Conservation (phyloP, 2,113 vertebrate species). For the Megalops atlanticus region DNA sequence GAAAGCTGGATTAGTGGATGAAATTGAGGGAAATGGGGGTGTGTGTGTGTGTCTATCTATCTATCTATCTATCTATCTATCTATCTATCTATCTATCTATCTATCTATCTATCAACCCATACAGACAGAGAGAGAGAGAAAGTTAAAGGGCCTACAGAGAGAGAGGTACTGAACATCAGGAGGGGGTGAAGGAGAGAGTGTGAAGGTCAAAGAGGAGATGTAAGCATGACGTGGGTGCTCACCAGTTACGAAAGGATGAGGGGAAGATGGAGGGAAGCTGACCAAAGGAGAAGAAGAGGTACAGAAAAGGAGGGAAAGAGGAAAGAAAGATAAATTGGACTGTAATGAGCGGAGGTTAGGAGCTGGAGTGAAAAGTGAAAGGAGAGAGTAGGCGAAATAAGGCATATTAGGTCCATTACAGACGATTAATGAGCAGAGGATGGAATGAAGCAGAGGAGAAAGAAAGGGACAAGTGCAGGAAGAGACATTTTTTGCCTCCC, state of each 20-base stretch:
- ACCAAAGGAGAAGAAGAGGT: constrained; percentile 22
- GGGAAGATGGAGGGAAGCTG: constrained; percentile 34
- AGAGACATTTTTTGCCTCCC: constrained; percentile 30
- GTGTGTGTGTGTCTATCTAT: too few relatives aligned
- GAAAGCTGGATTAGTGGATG: constrained; percentile 6
- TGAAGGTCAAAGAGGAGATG: constrained; percentile 20
- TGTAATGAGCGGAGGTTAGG: neutral
- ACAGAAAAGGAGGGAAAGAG: constrained; percentile 24
- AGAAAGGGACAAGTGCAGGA: constrained; percentile 12
- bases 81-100: too few relatives aligned
- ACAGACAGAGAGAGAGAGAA: constrained; percentile 41
- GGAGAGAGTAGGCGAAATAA: constrained; percentile 19
- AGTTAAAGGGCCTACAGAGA: neutral
- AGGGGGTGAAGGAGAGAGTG: constrained; percentile 5
- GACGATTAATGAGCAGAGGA: constrained; percentile 36
- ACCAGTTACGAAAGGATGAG: constrained; percentile 20
- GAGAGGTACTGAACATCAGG: neutral
- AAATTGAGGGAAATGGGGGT: neutral
- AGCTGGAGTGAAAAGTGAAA: neutral
- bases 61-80: too few relatives aligned
- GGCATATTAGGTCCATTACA: constrained; percentile 31
- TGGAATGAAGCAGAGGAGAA: constrained; percentile 1
- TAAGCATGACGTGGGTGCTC: too few relatives aligned
- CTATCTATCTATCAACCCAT: too few relatives aligned
- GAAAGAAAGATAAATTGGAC: neutral